phyloP scores from a whole-genome alignment of 1,140 invertebrate genomes.

The Coelopa frigida region DNA sequence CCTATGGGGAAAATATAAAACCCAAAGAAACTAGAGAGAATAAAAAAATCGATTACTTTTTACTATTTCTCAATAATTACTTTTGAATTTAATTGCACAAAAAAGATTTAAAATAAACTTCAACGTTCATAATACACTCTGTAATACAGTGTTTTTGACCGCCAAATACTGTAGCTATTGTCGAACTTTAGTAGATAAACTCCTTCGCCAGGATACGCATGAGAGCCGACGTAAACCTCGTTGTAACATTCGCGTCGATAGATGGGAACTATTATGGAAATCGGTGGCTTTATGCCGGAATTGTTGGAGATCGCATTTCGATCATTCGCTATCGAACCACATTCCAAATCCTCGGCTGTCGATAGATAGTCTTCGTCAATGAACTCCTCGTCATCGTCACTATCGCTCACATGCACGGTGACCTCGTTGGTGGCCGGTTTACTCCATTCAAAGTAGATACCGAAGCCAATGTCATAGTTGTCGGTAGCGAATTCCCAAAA shows the following conservation, averaged over 20 bases:
- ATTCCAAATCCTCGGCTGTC: conserved; percentile 45
- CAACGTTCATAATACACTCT: conserved; percentile 91
- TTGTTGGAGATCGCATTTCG: conserved; percentile 15
- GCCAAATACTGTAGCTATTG: conserved; percentile 98
- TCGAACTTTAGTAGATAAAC: conserved; percentile 99
- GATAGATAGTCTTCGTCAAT: conserved; percentile 55
- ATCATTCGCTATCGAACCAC: conserved; percentile 42
- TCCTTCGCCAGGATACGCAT: conserved; percentile 93
- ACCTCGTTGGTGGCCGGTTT: conserved; percentile 77
- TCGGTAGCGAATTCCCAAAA: conserved; percentile 99
- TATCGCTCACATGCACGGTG: conserved; percentile 81
- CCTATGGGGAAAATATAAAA: too few species aligned
- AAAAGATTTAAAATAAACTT: conserved; percentile 6
- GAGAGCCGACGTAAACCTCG: conserved; percentile 95
- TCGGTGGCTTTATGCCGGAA: conserved; percentile 48
- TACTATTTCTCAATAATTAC: too few species aligned
- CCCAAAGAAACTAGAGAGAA: too few species aligned
- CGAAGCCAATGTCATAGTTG: conserved; percentile 97
- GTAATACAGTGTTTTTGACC: conserved; percentile 98
- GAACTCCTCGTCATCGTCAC: conserved; percentile 58
- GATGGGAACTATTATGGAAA: conserved; percentile 81
- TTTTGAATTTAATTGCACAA: neutral
- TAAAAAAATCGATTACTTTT: too few species aligned
- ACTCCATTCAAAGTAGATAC: conserved; percentile 97
- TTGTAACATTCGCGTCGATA: conserved; percentile 92